Base-by-base conservation (phyloP, 2,113 vertebrate genomes). In the Perca fluviatilis region DNA sequence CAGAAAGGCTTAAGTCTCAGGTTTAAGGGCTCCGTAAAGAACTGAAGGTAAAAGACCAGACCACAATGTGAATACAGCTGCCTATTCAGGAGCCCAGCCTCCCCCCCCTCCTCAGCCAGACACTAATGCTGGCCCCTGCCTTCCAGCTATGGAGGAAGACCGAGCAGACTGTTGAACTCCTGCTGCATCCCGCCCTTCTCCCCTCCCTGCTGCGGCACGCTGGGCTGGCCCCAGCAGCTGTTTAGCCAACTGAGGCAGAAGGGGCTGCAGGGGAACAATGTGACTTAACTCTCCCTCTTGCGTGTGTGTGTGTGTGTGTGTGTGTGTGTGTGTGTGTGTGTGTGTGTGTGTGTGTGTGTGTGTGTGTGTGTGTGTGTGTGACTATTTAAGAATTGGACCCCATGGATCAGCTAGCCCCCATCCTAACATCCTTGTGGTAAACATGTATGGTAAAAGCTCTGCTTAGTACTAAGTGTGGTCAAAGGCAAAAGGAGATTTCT, bases 41-140 rank as follows among this genome's bases (percentile, higher is more conserved):
- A 72, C 50, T 60, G 67, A 75, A 90, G 90, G 89, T 91, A 64
- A 89, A 85, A 77, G 86, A 53, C 49, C 23, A 12, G 56, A 61
- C 21, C 79, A 89, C 77, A 87, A 84, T 88, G 90, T 87, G 91
- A 93, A 92, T 93, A 89, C 90, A 93, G 94, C 93, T 94, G 92
- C 82, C 88, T 82, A 77, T 93, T 91, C 77, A 93, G 73, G 79
- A 66, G 50, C 74, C 70, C 8, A 7, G 7, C 0, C 86, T 65
- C 83, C 76, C 6, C 70, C 86, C 65, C 79, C 69, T 85, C 62
- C 81, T 75, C 6, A 18, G 21, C 30, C 60, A 88, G 63, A 82
- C 84, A 70, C 85, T 74, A 77, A 85, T 74, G 71, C 82, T 80
- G 74, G 84, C 92, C 90, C 86, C 90, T 86, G 87, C 90, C 86